Evolutionary conservation across 1,140 invertebrate species (phyloP).

Genomic region (Hypothenemus hampei): DNA sequence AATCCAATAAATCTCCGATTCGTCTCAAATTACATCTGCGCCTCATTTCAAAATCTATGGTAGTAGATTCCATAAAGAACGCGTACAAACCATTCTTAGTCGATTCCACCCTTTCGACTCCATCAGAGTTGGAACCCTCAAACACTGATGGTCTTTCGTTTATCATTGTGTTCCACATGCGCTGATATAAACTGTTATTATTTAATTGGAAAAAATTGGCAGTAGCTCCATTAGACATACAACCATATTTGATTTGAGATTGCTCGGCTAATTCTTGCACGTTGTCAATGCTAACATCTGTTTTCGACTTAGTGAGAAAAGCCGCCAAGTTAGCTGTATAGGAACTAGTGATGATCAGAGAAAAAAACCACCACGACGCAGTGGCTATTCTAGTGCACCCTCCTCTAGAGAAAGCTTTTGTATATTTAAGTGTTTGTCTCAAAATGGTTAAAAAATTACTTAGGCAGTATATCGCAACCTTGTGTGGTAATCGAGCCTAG

Average conservation of each 20-base stretch:
- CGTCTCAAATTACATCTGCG: constrained; percentile 73
- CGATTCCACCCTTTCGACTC: constrained; percentile 74
- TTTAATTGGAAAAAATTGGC: constrained; percentile 67
- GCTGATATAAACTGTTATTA: constrained; percentile 63
- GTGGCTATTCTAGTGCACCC: constrained; percentile 71
- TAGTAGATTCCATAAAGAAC: constrained; percentile 82
- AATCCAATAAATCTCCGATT: constrained; percentile 70
- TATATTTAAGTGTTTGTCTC: background rate
- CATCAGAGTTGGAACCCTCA: constrained; percentile 73
- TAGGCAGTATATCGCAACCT: constrained; percentile 73
- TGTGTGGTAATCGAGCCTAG: constrained; percentile 77
- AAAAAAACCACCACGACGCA: constrained; percentile 95
- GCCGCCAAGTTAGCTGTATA: constrained; percentile 96
- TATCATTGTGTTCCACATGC: constrained; percentile 72
- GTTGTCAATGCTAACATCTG: constrained; percentile 63
- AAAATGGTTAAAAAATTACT: constrained; percentile 58
- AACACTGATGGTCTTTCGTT: constrained; percentile 76
- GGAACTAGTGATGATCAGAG: constrained; percentile 90
- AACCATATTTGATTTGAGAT: constrained; percentile 74
- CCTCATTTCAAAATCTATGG: constrained; percentile 73
- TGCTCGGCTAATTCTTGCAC: constrained; percentile 90
- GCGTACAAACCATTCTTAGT: constrained; percentile 64
- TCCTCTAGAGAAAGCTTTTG: constrained; percentile 49
- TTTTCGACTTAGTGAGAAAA: constrained; percentile 82
- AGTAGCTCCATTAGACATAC: constrained; percentile 65